phyloP scores from a whole-genome alignment of 2,113 vertebrate genomes.

The Oophaga pumilio region DNA sequence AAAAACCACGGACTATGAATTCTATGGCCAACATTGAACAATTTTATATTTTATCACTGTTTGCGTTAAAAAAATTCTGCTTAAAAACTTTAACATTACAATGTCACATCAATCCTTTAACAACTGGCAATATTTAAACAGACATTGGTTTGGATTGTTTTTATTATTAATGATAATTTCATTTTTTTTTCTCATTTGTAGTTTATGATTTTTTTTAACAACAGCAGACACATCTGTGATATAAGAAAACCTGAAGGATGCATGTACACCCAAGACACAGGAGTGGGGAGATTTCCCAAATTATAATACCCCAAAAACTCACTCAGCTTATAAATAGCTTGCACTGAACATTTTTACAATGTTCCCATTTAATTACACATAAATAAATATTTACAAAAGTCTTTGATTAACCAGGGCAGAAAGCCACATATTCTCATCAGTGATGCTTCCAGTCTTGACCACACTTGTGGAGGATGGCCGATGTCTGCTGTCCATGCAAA shows the following conservation, averaged over 20 bases:
- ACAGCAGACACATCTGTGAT: conserved; percentile 49
- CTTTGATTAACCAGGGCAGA: conserved; percentile 60
- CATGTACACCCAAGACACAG: conserved; percentile 41
- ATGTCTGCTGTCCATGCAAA: conserved; percentile 25
- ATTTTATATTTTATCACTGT: not conserved
- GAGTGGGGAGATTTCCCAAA: conserved; percentile 34
- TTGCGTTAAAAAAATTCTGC: not conserved
- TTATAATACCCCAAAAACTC: conserved; percentile 57
- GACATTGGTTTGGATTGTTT: not conserved
- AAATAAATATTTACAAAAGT: conserved; percentile 80
- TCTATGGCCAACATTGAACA: not conserved
- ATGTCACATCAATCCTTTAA: not conserved
- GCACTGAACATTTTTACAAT: conserved; percentile 72
- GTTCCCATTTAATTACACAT: conserved; percentile 78
- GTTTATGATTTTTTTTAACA: conserved; percentile 59
- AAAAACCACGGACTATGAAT: no score
- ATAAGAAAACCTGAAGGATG: conserved; percentile 58
- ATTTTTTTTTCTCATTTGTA: conserved; percentile 7
- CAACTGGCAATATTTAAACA: not conserved
- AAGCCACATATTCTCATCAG: conserved; percentile 16
- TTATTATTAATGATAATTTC: conserved; percentile 31
- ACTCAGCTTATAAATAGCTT: conserved; percentile 72
- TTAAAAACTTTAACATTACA: not conserved
- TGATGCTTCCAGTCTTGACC: not conserved
- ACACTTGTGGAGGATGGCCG: not conserved